A percentile compares a stretch with the other conserved stretches of the same genome.
phyloP scores from a whole-genome alignment of 2,888 invertebrate genomes.

The Apodemia mormo region DNA sequence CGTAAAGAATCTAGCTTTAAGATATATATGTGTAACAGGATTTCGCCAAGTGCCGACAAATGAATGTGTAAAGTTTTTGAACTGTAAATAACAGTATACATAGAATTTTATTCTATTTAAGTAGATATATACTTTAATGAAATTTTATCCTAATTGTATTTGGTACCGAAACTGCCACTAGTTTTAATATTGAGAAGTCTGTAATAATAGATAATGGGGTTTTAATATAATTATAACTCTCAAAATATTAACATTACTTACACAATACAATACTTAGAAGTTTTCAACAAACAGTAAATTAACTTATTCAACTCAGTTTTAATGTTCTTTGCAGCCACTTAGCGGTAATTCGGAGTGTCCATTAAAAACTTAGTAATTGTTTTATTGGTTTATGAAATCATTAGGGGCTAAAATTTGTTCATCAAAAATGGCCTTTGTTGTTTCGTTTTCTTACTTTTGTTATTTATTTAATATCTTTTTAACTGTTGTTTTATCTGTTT shows the following conservation, averaged over 20 bases:
- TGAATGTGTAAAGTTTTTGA: too few species aligned
- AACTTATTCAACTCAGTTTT: conserved; percentile 55
- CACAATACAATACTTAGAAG: conserved; percentile 37
- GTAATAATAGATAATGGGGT: neutral
- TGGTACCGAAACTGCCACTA: too few species aligned
- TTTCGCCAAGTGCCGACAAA: too few species aligned
- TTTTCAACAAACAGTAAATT: conserved; percentile 49
- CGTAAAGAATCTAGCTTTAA: too few species aligned
- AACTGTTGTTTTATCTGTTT: neutral
- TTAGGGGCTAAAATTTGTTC: neutral
- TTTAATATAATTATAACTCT: conserved; percentile 9
- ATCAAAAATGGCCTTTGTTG: conserved; percentile 7
- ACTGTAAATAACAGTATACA: too few species aligned
- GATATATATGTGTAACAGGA: too few species aligned
- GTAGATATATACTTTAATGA: too few species aligned
- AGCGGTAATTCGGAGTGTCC: conserved; percentile 59
- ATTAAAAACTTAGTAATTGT: conserved; percentile 59
- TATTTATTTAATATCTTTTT: neutral
- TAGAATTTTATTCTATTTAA: too few species aligned
- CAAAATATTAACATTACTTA: conserved; percentile 32
- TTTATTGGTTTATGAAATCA: conserved; percentile 26
- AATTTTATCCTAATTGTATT: too few species aligned
- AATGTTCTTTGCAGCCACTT: conserved; percentile 64
- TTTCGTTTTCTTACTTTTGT: neutral
- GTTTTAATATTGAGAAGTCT: neutral